These are phyloP conservation scores for Peromyscus nudipes DNA, from an alignment of 2,797 vertebrate genomes.

Conservation along the genomic window DNA sequence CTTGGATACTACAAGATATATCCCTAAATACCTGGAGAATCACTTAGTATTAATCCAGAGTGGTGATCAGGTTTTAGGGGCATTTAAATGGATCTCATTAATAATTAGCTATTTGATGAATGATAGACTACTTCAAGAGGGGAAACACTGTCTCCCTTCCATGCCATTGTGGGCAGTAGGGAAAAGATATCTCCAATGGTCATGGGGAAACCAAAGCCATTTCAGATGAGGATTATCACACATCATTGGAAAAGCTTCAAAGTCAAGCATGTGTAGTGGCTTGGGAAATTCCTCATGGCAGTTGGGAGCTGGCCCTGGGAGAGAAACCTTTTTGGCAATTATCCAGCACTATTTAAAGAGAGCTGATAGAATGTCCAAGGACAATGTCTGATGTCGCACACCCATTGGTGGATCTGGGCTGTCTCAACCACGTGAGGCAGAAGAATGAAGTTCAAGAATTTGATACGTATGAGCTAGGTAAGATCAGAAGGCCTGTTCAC, in stretches of 20 bases:
- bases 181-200: not conserved
- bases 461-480: not conserved
- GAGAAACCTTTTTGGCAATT: not conserved
- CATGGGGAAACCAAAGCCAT: not conserved
- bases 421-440: not conserved
- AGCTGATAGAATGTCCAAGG: not conserved
- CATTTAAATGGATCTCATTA: not conserved
- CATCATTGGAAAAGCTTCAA: not conserved
- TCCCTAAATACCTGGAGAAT: not conserved
- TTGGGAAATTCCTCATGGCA: not conserved
- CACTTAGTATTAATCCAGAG: not conserved
- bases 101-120: not conserved
- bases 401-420: not conserved
- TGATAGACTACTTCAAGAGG: not conserved
- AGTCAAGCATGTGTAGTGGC: not conserved
- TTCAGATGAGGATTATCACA: not conserved
- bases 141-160: not conserved
- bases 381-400: not conserved
- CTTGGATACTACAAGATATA: not conserved
- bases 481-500: not conserved
- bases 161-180: not conserved
- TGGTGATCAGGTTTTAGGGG: not conserved
- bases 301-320: not conserved
- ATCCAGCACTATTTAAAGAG: not conserved
- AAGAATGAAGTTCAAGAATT: not conserved